Evolutionary conservation across 2,797 vertebrate species (phyloP).

Genomic region (Gobionotothen gibberifrons): DNA sequence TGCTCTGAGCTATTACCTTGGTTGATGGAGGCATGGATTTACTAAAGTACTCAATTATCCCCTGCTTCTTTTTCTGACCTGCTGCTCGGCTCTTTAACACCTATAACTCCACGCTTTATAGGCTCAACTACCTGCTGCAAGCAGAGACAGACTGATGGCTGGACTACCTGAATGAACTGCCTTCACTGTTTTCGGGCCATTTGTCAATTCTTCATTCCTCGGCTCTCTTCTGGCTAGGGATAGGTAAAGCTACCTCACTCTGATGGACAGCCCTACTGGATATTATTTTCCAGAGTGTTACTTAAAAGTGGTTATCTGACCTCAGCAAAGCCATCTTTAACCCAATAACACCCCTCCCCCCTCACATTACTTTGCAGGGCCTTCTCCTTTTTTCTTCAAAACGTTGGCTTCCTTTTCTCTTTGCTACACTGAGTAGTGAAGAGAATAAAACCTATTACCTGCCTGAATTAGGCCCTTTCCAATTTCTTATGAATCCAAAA

Average conservation of each 20-base stretch:
- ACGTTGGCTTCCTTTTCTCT: slow-evolving; percentile 59
- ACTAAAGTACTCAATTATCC: slow-evolving; percentile 79
- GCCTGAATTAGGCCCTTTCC: slow-evolving; percentile 51
- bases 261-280: slow-evolving; percentile 68
- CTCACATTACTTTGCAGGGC: slow-evolving; percentile 13
- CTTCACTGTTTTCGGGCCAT: slow-evolving; percentile 75
- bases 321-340: slow-evolving; percentile 54
- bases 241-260: slow-evolving; percentile 63
- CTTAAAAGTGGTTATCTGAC: slow-evolving; percentile 51
- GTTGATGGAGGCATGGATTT: slow-evolving; percentile 75
- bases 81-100: slow-evolving; percentile 74
- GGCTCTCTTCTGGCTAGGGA: slow-evolving; percentile 57
- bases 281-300: slow-evolving; percentile 67
- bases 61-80: slow-evolving; percentile 71
- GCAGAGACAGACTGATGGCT: slow-evolving; percentile 79
- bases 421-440: slow-evolving; percentile 22
- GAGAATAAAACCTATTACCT: slow-evolving; percentile 46
- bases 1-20: slow-evolving; percentile 61
- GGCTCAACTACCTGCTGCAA: slow-evolving; percentile 76
- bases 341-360: slow-evolving; percentile 36
- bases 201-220: slow-evolving; percentile 84
- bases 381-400: slow-evolving; percentile 20
- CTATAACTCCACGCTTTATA: slow-evolving; percentile 79
- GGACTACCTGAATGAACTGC: slow-evolving; percentile 80
- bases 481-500: slow-evolving; percentile 56